These are phyloP conservation scores for Idaea dimidiata DNA, from an alignment of 2,888 invertebrate species.

Conservation along the genomic window DNA sequence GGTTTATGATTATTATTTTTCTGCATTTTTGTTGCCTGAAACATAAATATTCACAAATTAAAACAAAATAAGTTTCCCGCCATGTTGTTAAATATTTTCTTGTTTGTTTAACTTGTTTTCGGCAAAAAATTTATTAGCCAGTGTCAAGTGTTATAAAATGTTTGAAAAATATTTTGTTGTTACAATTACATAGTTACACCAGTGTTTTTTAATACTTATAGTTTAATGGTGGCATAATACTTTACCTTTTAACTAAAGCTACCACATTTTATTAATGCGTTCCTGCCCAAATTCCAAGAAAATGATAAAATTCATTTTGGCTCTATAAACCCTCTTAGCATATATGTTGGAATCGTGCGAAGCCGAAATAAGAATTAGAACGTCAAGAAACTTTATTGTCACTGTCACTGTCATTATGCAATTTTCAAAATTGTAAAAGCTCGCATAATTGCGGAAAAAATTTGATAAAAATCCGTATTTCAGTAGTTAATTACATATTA, in stretches of 20 bases:
- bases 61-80: neutral
- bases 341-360: neutral
- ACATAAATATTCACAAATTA: conserved; percentile 4
- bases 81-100: neutral
- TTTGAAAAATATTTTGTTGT: no score
- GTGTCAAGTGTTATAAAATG: no score
- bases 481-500: neutral
- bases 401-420: neutral
- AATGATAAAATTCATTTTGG: no score
- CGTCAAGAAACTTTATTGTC: neutral
- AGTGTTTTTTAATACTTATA: no score
- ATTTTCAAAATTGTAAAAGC: neutral
- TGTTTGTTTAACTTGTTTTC: no score
- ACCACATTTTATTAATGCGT: no score
- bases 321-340: no score
- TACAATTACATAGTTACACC: no score
- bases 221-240: no score
- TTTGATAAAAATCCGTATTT: neutral
- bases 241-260: no score
- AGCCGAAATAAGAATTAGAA: neutral
- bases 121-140: no score
- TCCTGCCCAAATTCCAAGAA: no score
- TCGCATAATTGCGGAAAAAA: neutral
- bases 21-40: conserved; percentile 33
- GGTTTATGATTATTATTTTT: conserved; percentile 54